Percentiles rank a stretch among this genome's conserved stretches.
Evolutionary conservation across 2,113 vertebrate species (phyloP).

Genomic region (Martes martes): DNA sequence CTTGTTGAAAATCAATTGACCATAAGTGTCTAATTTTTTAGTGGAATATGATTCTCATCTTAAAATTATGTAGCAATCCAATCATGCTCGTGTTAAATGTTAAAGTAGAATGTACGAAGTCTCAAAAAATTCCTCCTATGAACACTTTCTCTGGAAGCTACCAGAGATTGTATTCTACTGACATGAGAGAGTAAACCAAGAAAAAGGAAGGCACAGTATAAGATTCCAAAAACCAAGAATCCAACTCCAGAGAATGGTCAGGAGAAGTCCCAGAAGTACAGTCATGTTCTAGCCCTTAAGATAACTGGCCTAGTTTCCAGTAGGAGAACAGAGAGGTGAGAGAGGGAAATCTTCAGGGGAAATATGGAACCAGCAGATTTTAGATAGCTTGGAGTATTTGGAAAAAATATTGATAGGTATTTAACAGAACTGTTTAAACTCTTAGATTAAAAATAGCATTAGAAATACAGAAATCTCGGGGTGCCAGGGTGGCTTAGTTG

Average conservation of each 20-base stretch:
- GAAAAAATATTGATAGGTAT: background rate
- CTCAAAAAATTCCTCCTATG: background rate
- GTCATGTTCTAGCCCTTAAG: background rate
- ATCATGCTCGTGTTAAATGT: background rate
- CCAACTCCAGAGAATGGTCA: background rate
- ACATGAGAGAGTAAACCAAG: background rate
- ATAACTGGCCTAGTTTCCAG: background rate
- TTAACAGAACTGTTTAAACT: background rate
- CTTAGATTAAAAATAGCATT: background rate
- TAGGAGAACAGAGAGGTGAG: background rate
- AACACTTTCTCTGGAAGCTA: background rate
- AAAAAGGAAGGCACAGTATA: background rate
- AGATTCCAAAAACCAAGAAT: background rate
- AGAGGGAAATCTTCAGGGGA: background rate
- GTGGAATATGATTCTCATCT: slow-evolving; percentile 11
- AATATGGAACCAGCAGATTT: background rate
- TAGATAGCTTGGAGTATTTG: background rate
- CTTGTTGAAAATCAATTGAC: background rate
- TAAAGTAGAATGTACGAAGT: background rate
- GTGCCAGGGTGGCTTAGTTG: background rate
- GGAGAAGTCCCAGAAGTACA: background rate
- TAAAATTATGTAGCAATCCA: slow-evolving; percentile 2
- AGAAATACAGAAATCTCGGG: background rate
- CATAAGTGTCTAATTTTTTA: background rate
- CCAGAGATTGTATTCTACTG: background rate